Evolutionary conservation across 2,888 invertebrate genomes (phyloP), one percentile per base, ranked within the genome.

Genomic region (Galerucella calmariensis): DNA sequence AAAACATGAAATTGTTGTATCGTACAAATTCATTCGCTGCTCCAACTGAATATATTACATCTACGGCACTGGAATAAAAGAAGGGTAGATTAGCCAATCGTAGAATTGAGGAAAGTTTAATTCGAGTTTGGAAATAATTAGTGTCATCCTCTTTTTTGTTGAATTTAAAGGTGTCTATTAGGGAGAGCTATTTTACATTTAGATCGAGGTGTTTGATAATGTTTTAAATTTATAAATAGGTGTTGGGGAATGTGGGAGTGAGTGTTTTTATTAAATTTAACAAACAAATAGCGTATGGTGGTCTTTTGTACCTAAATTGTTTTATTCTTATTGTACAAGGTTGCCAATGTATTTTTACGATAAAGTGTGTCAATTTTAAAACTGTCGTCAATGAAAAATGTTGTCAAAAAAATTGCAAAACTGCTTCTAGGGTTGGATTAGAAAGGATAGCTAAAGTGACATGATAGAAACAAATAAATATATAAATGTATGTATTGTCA

Each of bases 71-170:
- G 63, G 44, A 16, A 11, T 46, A 61, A 16, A 65, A 41, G 62
- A 10, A 65, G 63, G 46, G 63, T 65, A 46, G 46, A 62, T 56
- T 56, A 56, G 16, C 20, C 56, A 56, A 65, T 65, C 44, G 63
- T 66, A 69, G 62, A 75, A 76, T 69, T 67, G 78, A 76, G 78
- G 76, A 77, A 78, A 78, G 76, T 79, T 76, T 77, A 78, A 79
- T 79, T 76, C 75, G 73, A 70, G 73, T 75, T 68, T 44, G 44
- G 62, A 63, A 69, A 73, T 67, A 75, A 77, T 77, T 70, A 74
- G 65, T 73, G 77, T 75, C 75, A 66, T 73, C 70, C 66, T 65
- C 46, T 44, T 70, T 73, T 67, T 69, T 63, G 65, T 68, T 62
- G 51, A 56, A 73, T 61, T 65, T 69, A 68, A 73, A 63, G 56